Evolutionary conservation across 2,797 vertebrate genomes (phyloP), one percentile per base, ranked within the genome.

Genomic region (Onychomys torridus): DNA sequence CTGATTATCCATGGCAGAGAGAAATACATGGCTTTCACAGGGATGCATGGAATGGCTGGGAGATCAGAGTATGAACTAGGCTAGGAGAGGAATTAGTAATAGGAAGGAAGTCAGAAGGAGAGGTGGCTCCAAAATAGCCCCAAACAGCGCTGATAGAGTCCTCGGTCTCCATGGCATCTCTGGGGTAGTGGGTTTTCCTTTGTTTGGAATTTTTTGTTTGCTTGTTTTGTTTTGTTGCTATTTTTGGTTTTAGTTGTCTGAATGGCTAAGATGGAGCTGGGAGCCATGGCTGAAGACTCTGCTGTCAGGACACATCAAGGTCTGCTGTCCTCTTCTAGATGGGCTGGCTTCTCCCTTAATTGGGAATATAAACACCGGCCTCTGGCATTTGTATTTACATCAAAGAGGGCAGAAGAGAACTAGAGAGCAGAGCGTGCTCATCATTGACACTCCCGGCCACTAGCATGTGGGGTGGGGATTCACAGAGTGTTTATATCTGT

Each of bases 371-470:
- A 94, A 52, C 7, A 2, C 7, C n/a, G 14, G 59, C 21, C 12
- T 73, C 49, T 67, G 81, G 63, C 17, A 52, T 65, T 5, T 92
- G 46, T 37, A 17, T 91, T 90, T 78, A 43, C 85, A n/a, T 59
- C 9, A 40, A 37, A 85, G 21, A n/a, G 19, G 3, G 40, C 16
- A 32, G 61, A 73, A 37, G 12, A 1, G 37, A 69, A 57, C 19
- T 8, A 13, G 6, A 25, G 8, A 2, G 32, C 5, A 9, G 61
- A 23, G 12, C 0, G 4, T 21, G 23, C 32, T 6, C 34, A 34
- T 11, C 6, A 7, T 23, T 57, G 40, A 82, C 2, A 4, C 43
- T 40, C 21, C 73, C 63, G 11, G 67, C 25, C 37, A 89, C 55
- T 0, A 17, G 40, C 87, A 8, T 2, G 2, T 69, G 65, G 71